Base-by-base conservation (phyloP, 2,113 vertebrate genomes). In the Heterotis niloticus region DNA sequence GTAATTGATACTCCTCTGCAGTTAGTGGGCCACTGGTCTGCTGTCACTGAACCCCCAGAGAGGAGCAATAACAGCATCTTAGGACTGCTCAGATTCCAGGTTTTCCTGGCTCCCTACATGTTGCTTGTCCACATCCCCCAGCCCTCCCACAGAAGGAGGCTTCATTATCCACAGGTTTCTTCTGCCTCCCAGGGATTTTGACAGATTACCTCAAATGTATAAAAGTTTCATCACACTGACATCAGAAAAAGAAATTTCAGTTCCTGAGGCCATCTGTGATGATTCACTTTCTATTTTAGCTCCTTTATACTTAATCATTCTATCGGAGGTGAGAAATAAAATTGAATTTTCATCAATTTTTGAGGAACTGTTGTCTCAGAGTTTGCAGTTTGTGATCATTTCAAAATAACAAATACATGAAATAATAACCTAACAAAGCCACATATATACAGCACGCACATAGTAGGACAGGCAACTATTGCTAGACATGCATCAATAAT, bases 41-140 rank as follows among this genome's bases (percentile, higher is more conserved):
- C 29, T 56, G 78, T 74, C 75, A 75, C 64, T 69, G 78, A 78
- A 82, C 81, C 87, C 82, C 87, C 87, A 86, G 82, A 83, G 78
- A 72, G 10, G 5, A 78, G 75, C 51, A 70, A 81, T 83, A 77
- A 86, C 83, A 81, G 71, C 79, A 69, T 77, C 68, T 59, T 11
- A 44, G 5, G n/a, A 59, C 57, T 20, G 16, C 52, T 76, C 64
- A 75, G 64, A 79, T 24, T 77, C 71, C 66, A 77, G 70, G 57
- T 23, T 29, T 74, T 56, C 60, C 23, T 64, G 16, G 57, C 11
- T 23, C 34, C 60, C 75, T 54, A 17, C 5, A 44, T n/a, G 20
- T 14, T n/a, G n/a, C n/a, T n/a, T n/a, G n/a, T n/a, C n/a, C 34
- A 76, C 5, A n/a, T n/a, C n/a, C n/a, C n/a, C n/a, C n/a, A n/a